A percentile compares a stretch with the other conserved stretches of the same genome.
Evolutionary conservation across 2,888 invertebrate species (phyloP).

Genomic region (Lasioglossum vierecki): DNA sequence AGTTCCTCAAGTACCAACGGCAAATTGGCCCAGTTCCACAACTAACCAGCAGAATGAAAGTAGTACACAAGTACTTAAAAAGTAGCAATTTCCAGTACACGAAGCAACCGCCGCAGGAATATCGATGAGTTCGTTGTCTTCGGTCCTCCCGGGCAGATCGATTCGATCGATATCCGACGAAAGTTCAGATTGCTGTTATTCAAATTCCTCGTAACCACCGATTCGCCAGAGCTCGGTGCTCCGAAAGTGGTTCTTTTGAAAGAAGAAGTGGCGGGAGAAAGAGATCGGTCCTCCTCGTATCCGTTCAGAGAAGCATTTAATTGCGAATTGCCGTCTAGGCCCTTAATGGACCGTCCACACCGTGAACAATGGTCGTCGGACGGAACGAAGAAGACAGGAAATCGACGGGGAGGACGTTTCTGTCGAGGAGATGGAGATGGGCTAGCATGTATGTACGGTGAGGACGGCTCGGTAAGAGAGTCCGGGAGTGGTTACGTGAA

Average conservation of each 20-base stretch:
- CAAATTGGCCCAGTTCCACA: too few species aligned
- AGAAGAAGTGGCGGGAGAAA: constrained; percentile 18
- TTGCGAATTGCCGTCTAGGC: constrained; percentile 67
- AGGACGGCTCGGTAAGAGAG: constrained; percentile 27
- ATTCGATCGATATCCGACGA: constrained; percentile 35
- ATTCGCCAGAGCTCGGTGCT: constrained; percentile 14
- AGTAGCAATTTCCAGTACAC: neutral
- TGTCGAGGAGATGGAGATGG: constrained; percentile 1
- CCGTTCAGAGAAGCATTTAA: constrained; percentile 66
- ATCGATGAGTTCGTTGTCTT: constrained; percentile 1
- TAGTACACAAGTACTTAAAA: neutral
- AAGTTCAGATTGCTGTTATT: constrained; percentile 40
- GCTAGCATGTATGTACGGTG: constrained; percentile 4
- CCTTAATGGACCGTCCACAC: constrained; percentile 66
- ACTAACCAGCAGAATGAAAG: too few species aligned
- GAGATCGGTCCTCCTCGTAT: constrained; percentile 51
- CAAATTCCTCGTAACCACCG: constrained; percentile 35
- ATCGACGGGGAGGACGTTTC: constrained; percentile 10
- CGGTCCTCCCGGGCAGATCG: neutral
- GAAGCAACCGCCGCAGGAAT: neutral
- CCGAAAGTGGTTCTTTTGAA: constrained; percentile 50
- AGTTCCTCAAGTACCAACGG: too few species aligned
- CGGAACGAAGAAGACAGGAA: constrained; percentile 23
- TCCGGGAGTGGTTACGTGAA: constrained; percentile 48
- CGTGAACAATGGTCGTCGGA: constrained; percentile 60